Percentiles rank a stretch among this genome's conserved stretches.
These are phyloP conservation scores for Andinoacara biseriatus DNA, from an alignment of 2,113 vertebrate species.

Conservation along the genomic window DNA sequence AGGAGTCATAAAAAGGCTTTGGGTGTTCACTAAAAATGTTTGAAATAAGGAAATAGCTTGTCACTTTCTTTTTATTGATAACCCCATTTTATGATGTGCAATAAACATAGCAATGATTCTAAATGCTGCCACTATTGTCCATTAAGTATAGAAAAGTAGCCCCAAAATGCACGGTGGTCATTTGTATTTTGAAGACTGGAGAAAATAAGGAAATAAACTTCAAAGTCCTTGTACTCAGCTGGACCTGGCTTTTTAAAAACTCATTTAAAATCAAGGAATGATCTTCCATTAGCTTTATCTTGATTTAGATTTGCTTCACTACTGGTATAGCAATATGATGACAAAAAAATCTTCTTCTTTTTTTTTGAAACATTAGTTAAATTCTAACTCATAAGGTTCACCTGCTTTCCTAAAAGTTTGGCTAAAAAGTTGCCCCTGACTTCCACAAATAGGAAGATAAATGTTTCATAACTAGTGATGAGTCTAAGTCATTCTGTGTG, in stretches of 20 bases:
- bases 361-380: neutral
- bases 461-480: constrained; percentile 47
- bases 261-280: neutral
- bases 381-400: constrained; percentile 14
- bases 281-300: constrained; percentile 1
- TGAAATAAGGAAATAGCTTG: constrained; percentile 25
- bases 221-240: neutral
- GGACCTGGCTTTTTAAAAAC: neutral
- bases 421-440: constrained; percentile 36
- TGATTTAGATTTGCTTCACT: neutral
- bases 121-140: constrained; percentile 23
- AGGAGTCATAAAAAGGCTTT: constrained; percentile 47
- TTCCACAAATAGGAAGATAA: constrained; percentile 37
- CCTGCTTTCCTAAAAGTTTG: constrained; percentile 16
- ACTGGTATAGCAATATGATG: neutral
- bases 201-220: constrained; percentile 31
- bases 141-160: constrained; percentile 35
- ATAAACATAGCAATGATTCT: constrained; percentile 51
- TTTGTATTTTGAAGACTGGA: constrained; percentile 51
- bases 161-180: constrained; percentile 7
- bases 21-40: constrained; percentile 51
- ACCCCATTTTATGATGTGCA: constrained; percentile 49
- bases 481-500: constrained; percentile 39
- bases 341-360: too few relatives aligned
- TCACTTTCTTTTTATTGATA: constrained; percentile 44